phyloP scores from a whole-genome alignment of 2,797 vertebrate genomes.

The Pangasius krempfi region DNA sequence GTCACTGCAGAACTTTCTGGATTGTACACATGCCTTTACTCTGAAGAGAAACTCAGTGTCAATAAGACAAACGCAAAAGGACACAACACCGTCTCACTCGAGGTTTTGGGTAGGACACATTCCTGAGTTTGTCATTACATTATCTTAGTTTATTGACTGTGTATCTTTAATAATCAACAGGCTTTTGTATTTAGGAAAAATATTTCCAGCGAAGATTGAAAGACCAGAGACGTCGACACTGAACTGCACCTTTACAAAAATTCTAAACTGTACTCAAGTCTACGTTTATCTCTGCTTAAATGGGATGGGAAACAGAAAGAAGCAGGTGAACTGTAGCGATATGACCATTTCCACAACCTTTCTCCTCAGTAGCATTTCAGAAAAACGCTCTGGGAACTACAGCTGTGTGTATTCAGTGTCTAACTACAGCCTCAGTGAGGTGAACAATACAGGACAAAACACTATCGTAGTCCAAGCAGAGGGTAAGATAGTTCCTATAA shows the following conservation, averaged over 20 bases:
- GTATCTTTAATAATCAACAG: not conserved
- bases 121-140: not conserved
- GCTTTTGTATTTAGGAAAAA: not conserved
- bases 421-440: not conserved
- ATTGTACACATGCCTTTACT: not conserved
- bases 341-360: not conserved
- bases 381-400: not conserved
- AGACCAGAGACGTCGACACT: not conserved
- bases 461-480: not conserved
- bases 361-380: not conserved
- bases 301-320: conserved; percentile 12
- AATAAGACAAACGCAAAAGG: not conserved
- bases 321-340: not conserved
- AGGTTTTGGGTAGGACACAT: conserved; percentile 4
- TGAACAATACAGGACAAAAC: not conserved
- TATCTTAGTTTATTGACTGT: not conserved
- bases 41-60: not conserved
- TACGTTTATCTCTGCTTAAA: conserved; percentile 10
- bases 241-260: not conserved
- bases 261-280: not conserved
- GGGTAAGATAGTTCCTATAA: not conserved
- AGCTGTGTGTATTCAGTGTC: conserved; percentile 27
- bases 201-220: not conserved
- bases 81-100: not conserved
- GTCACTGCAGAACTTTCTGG: conserved; percentile 4